phyloP scores from a whole-genome alignment of 2,113 vertebrate genomes.

The Butorides virescens region DNA sequence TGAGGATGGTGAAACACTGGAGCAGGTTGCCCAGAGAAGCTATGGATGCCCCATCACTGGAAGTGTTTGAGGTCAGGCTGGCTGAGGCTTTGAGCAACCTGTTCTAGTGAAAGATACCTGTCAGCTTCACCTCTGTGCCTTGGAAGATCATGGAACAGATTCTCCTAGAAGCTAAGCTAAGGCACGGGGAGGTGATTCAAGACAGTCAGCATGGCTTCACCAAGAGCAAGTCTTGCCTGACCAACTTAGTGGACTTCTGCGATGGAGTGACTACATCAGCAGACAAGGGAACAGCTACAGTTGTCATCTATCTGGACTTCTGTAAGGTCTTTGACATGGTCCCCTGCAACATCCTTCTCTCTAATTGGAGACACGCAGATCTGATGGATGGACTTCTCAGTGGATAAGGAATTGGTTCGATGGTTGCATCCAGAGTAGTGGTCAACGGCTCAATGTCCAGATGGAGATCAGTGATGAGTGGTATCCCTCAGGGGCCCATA shows the following conservation, averaged over 20 bases:
- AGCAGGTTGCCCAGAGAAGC: neutral
- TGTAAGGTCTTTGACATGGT: neutral
- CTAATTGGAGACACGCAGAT: neutral
- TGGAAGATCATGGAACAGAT: neutral
- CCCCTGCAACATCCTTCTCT: neutral
- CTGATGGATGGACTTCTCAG: neutral
- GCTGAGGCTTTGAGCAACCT: neutral
- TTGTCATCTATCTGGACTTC: neutral
- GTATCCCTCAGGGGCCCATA: neutral
- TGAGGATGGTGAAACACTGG: neutral
- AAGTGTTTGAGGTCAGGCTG: neutral
- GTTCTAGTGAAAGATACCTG: neutral
- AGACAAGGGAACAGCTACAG: no score
- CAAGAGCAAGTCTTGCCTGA: neutral
- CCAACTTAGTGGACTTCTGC: neutral
- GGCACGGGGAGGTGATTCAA: neutral
- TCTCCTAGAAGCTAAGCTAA: neutral
- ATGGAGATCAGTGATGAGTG: neutral
- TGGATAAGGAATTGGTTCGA: neutral
- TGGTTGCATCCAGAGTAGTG: neutral
- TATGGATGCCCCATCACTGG: neutral
- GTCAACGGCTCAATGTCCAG: neutral
- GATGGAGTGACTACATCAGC: no score
- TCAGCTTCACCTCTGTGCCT: neutral
- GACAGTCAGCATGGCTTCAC: neutral